Evolutionary conservation across 2,797 vertebrate genomes (phyloP).

Genomic region (Clarias fuscus): DNA sequence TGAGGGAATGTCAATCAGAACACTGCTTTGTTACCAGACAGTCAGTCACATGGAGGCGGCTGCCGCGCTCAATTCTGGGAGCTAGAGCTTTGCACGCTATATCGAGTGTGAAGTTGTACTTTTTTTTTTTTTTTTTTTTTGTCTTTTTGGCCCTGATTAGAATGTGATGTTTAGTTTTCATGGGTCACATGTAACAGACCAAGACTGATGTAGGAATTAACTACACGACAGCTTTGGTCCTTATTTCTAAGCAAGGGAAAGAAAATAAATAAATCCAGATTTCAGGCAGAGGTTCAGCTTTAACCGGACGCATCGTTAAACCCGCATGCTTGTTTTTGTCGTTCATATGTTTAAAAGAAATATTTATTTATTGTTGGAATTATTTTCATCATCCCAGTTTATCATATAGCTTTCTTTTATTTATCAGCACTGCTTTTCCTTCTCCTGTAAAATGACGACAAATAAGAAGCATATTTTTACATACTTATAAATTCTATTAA

Average conservation of each 20-base stretch:
- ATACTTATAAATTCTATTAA: conserved; percentile 20
- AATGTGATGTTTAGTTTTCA: conserved; percentile 15
- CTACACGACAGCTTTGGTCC: neutral
- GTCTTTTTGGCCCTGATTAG: neutral
- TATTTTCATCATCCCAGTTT: neutral
- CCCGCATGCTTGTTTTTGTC: conserved; percentile 13
- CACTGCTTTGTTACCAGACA: conserved; percentile 26
- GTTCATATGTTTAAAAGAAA: neutral
- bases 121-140: neutral
- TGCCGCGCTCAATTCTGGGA: conserved; percentile 59
- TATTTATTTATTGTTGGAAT: conserved; percentile 27
- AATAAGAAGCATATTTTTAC: conserved; percentile 31
- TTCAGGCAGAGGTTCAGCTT: neutral
- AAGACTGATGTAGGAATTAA: neutral
- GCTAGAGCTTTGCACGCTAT: conserved; percentile 20
- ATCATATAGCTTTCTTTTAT: neutral
- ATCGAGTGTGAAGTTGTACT: too few relatives aligned
- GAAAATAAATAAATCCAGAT: neutral
- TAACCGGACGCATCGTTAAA: neutral
- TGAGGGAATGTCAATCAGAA: conserved; percentile 50
- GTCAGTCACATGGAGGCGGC: conserved; percentile 31
- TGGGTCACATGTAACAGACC: neutral
- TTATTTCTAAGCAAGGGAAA: neutral
- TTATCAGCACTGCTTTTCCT: neutral
- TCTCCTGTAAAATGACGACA: neutral